These are phyloP conservation scores for Abrostola triplasia DNA, from an alignment of 2,888 invertebrate genomes.

Conservation along the genomic window DNA sequence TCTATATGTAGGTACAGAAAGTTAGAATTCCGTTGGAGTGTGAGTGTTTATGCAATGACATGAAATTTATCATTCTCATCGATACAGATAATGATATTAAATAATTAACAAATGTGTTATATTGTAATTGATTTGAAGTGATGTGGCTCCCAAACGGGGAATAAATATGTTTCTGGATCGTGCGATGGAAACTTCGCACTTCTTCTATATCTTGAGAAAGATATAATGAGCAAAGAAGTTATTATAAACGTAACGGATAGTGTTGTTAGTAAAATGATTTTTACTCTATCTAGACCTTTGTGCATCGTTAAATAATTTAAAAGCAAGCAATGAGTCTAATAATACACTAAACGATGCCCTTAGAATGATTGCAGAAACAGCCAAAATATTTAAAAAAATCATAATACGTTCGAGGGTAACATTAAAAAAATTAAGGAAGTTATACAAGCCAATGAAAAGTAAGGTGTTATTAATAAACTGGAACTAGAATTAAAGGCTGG, in stretches of 20 bases:
- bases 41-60: conserved; percentile 33
- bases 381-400: no score
- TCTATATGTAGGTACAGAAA: neutral
- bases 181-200: no score
- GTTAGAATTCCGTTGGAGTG: conserved; percentile 3
- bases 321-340: no score
- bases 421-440: no score
- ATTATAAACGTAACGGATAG: neutral
- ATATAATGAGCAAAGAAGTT: neutral
- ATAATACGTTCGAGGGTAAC: no score
- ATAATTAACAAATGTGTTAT: conserved; percentile 40
- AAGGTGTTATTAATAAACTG: no score
- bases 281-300: neutral
- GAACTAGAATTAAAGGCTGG: no score
- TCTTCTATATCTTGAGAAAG: no score
- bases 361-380: no score
- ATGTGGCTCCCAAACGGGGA: neutral
- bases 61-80: conserved; percentile 26
- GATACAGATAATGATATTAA: conserved; percentile 47
- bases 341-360: no score
- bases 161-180: conserved; percentile 14
- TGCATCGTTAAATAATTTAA: no score
- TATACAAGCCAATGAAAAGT: no score
- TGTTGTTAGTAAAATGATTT: neutral
- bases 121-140: conserved; percentile 27